These are phyloP conservation scores for Drosophila prolongata DNA, from an alignment of 2,888 invertebrate species.

Conservation along the genomic window DNA sequence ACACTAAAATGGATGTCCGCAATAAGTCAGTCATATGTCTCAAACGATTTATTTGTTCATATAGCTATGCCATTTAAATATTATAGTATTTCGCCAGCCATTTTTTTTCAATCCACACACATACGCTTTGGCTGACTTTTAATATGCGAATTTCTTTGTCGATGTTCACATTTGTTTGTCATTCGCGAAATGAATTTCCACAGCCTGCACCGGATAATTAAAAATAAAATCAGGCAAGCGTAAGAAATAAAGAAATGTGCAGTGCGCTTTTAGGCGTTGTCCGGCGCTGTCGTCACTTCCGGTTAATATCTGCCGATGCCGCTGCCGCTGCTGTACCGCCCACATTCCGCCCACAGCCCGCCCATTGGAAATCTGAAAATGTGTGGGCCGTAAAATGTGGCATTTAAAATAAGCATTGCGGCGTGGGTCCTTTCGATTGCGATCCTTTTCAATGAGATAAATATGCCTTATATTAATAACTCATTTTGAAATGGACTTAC, in stretches of 20 bases:
- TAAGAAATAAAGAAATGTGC: slow-evolving; percentile 22
- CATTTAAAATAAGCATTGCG: neutral
- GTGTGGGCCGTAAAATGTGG: slow-evolving; percentile 1
- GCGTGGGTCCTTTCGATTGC: neutral
- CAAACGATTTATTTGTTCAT: neutral
- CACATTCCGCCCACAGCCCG: neutral
- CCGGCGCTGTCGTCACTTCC: slow-evolving; percentile 1
- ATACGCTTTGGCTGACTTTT: slow-evolving; percentile 13
- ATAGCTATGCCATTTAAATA: slow-evolving; percentile 6
- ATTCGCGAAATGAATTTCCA: slow-evolving; percentile 15
- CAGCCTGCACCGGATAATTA: slow-evolving; percentile 51
- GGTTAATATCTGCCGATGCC: neutral
- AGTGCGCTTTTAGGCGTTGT: slow-evolving; percentile 28
- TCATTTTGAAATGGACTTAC: no score
- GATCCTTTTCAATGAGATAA: neutral
- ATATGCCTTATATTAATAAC: no score
- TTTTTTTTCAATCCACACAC: neutral
- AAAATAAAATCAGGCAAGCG: slow-evolving; percentile 48
- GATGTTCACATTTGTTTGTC: slow-evolving; percentile 5
- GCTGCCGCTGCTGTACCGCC: neutral
- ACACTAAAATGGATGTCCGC: neutral
- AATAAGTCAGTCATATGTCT: neutral
- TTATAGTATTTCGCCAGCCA: neutral
- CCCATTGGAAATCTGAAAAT: neutral
- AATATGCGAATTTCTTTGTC: slow-evolving; percentile 20